phyloP scores from a whole-genome alignment of 2,113 vertebrate species.

The Lepus timidus region DNA sequence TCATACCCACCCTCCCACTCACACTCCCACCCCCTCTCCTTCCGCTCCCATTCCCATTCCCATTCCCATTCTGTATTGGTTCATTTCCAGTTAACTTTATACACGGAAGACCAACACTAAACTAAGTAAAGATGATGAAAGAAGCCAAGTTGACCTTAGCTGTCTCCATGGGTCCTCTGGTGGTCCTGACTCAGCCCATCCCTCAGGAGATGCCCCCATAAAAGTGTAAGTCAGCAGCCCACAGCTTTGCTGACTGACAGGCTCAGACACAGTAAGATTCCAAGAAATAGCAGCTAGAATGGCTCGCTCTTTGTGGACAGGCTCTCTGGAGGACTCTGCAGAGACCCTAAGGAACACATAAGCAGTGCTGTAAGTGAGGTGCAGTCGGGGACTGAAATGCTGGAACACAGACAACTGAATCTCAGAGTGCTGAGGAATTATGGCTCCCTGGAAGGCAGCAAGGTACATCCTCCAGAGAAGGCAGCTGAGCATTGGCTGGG shows the following conservation, averaged over 20 bases:
- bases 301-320: neutral
- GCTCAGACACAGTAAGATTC: neutral
- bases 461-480: neutral
- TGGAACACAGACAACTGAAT: neutral
- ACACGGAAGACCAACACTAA: too few relatives aligned
- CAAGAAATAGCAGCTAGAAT: neutral
- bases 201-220: neutral
- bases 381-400: neutral
- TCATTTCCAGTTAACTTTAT: too few relatives aligned
- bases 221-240: conserved; percentile 8
- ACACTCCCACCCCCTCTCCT: too few relatives aligned
- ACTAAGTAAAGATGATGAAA: neutral
- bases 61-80: too few relatives aligned
- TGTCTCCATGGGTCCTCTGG: neutral
- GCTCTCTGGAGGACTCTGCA: too few relatives aligned
- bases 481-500: neutral
- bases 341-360: neutral
- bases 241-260: neutral
- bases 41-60: too few relatives aligned
- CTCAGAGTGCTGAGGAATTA: neutral
- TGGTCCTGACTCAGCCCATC: neutral
- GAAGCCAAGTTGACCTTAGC: neutral
- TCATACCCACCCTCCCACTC: too few relatives aligned
- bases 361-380: neutral
- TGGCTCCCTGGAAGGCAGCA: neutral